These are phyloP conservation scores for Mycteria americana DNA, from an alignment of 2,797 vertebrate species.

Conservation along the genomic window DNA sequence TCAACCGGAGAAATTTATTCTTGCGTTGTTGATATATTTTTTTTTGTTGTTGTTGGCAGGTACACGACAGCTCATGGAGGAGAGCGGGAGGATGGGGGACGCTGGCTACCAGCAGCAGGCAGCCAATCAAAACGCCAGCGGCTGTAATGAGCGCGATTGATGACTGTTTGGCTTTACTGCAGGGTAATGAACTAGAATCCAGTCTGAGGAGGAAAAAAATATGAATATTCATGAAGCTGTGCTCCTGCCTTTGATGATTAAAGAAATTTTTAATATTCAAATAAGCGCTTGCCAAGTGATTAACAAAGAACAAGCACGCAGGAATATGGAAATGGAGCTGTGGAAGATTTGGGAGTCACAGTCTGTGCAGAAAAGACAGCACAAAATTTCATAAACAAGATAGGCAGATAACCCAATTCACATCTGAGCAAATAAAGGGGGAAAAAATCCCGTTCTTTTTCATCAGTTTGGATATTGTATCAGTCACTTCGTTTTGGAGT, in stretches of 20 bases:
- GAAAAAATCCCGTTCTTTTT: conserved; percentile 40
- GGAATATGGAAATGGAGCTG: conserved; percentile 84
- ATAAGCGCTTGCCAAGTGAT: conserved; percentile 99
- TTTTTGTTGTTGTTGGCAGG: conserved; percentile 75
- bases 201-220: conserved; percentile 87
- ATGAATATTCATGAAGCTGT: conserved; percentile 99
- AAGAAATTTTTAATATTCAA: conserved; percentile 99
- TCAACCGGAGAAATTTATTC: conserved; percentile 80
- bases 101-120: conserved; percentile 80
- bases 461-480: conserved; percentile 74
- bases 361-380: conserved; percentile 75
- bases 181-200: conserved; percentile 99
- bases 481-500: conserved; percentile 73
- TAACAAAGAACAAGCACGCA: conserved; percentile 90
- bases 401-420: conserved; percentile 80
- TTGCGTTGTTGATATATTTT: conserved; percentile 73
- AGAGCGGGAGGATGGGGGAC: conserved; percentile 70
- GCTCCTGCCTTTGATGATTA: conserved; percentile 99
- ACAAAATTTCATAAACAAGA: conserved; percentile 80
- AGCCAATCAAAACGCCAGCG: conserved; percentile 86
- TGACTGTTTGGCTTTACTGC: conserved; percentile 96
- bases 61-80: conserved; percentile 76
- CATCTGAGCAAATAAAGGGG: conserved; percentile 72
- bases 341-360: conserved; percentile 81
- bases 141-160: conserved; percentile 88